Conservation (phyloP, 1,140 invertebrate species). For the Diorhabda carinulata region DNA sequence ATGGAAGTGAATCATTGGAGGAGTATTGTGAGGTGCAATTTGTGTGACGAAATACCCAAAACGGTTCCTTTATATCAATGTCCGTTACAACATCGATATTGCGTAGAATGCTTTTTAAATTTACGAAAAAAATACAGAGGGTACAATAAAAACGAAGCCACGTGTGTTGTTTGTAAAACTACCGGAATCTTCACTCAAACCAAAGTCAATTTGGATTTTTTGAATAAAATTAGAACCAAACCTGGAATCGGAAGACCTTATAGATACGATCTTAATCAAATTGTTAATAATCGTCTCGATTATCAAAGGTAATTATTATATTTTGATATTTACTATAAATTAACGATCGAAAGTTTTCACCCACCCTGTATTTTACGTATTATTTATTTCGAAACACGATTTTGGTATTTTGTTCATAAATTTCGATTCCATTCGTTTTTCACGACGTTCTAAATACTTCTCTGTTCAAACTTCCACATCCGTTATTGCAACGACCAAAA, state of each 20-base stretch:
- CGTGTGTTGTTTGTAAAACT: constrained; percentile 16
- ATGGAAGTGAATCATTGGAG: constrained; percentile 17
- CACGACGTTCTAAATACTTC: too few relatives aligned
- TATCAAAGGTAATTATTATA: constrained; percentile 13
- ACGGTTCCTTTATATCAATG: constrained; percentile 19
- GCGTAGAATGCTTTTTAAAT: constrained; percentile 10
- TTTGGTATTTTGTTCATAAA: too few relatives aligned
- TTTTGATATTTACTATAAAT: too few relatives aligned
- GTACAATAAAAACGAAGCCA: constrained; percentile 10
- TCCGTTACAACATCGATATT: constrained; percentile 15
- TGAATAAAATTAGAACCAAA: constrained; percentile 29
- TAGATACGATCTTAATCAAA: constrained; percentile 27
- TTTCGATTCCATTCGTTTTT: too few relatives aligned
- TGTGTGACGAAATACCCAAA: constrained; percentile 19
- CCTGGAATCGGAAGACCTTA: constrained; percentile 38
- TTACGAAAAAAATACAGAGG: constrained; percentile 10
- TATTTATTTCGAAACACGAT: too few relatives aligned
- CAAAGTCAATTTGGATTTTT: constrained; percentile 16
- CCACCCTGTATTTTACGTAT: too few relatives aligned
- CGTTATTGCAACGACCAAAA: too few relatives aligned
- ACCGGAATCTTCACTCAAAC: constrained; percentile 15
- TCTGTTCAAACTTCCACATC: too few relatives aligned
- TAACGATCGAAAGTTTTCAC: too few relatives aligned
- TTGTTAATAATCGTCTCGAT: constrained; percentile 13
- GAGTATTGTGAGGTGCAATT: constrained; percentile 18